Conservation (phyloP, 2,888 invertebrate species). For the Elaeidobius kamerunicus region DNA sequence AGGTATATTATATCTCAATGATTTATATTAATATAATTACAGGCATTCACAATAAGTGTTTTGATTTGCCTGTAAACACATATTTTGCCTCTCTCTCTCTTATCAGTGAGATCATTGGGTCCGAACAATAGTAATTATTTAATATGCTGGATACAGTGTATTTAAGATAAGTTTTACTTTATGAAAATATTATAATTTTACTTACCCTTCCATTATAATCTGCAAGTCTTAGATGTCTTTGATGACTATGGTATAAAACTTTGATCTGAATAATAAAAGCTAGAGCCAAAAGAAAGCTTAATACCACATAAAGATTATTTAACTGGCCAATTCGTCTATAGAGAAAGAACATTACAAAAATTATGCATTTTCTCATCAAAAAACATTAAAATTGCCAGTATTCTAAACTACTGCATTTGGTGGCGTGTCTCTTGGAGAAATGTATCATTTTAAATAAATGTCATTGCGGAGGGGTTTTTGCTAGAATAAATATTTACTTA, state of each 20-base stretch:
- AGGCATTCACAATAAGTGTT: too few species aligned
- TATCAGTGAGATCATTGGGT: too few species aligned
- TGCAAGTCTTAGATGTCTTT: conserved; percentile 37
- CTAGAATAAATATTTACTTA: not conserved
- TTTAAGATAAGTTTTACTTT: not conserved
- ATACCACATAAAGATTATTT: conserved; percentile 39
- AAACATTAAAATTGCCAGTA: not conserved
- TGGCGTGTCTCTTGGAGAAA: not conserved
- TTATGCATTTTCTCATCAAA: conserved; percentile 25
- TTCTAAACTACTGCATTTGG: not conserved
- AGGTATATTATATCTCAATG: conserved; percentile 1
- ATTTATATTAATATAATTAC: too few species aligned
- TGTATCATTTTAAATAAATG: not conserved
- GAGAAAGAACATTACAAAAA: conserved; percentile 36
- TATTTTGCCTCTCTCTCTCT: too few species aligned
- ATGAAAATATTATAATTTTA: too few species aligned
- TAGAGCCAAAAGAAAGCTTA: conserved; percentile 36
- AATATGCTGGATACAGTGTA: too few species aligned
- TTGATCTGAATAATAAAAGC: conserved; percentile 40
- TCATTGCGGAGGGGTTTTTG: not conserved
- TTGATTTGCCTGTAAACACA: too few species aligned
- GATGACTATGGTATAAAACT: conserved; percentile 39
- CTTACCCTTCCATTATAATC: conserved; percentile 38
- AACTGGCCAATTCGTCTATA: conserved; percentile 36
- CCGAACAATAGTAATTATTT: too few species aligned